A percentile compares a stretch with the other conserved stretches of the same genome.
Conservation (phyloP, 2,797 vertebrate species). For the Xenops minutus region DNA sequence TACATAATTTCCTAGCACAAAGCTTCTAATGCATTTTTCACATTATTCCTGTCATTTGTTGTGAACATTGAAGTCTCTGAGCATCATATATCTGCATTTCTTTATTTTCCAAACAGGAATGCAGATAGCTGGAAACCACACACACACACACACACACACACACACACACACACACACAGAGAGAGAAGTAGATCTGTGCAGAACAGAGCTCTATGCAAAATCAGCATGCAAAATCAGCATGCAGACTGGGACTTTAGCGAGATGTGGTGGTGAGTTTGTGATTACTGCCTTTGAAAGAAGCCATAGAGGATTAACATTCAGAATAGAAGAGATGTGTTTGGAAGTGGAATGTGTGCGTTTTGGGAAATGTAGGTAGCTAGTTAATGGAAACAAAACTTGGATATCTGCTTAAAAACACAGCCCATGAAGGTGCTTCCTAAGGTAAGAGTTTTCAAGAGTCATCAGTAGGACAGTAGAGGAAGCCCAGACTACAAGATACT, state of each 20-base stretch:
- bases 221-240: neutral
- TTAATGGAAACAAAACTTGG: neutral
- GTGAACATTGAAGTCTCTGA: neutral
- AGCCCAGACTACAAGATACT: neutral
- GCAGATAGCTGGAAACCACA: neutral
- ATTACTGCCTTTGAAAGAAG: neutral
- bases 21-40: neutral
- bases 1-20: neutral
- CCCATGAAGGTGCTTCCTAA: neutral
- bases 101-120: neutral
- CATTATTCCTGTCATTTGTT: neutral
- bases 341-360: neutral
- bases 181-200: neutral
- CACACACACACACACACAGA: too few relatives aligned
- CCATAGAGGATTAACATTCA: neutral
- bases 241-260: neutral
- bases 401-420: neutral
- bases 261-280: neutral
- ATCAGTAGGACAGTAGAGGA: neutral
- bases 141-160: too few relatives aligned
- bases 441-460: neutral
- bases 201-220: neutral
- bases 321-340: neutral
- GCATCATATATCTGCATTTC: neutral
- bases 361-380: neutral